Evolutionary conservation across 2,888 invertebrate genomes (phyloP).

Genomic region (Pheosia gnoma): DNA sequence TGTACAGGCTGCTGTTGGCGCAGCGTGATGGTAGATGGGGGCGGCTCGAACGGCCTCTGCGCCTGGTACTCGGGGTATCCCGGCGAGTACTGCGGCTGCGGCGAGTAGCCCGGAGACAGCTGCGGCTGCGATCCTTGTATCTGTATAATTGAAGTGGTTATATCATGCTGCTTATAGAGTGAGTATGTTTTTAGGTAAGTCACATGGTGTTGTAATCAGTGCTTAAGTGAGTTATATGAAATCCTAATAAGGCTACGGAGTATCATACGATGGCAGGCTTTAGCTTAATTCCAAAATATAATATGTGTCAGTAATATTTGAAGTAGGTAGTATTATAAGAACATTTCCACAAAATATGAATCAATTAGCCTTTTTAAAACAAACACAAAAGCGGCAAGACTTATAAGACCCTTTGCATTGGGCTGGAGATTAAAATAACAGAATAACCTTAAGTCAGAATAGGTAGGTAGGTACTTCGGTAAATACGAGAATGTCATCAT

Average conservation of each 20-base stretch:
- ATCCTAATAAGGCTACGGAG: conserved; percentile 11
- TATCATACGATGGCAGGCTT: conserved; percentile 14
- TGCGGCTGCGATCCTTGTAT: conserved; percentile 51
- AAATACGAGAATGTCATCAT: neutral
- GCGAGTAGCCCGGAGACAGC: conserved; percentile 54
- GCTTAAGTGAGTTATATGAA: conserved; percentile 23
- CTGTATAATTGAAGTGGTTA: conserved; percentile 30
- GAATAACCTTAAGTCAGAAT: neutral
- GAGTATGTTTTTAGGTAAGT: neutral
- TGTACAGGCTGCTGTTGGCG: conserved; percentile 89
- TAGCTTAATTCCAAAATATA: neutral
- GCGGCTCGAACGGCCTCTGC: conserved; percentile 83
- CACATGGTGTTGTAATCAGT: conserved; percentile 13
- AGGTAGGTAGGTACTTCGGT: neutral
- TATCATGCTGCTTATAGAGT: neutral
- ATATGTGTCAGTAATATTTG: too few relatives aligned
- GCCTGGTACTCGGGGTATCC: conserved; percentile 82
- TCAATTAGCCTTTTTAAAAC: too few relatives aligned
- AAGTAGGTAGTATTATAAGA: too few relatives aligned
- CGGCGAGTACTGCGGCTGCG: conserved; percentile 53
- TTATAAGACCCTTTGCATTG: too few relatives aligned
- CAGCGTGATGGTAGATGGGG: conserved; percentile 88
- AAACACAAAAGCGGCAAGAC: too few relatives aligned
- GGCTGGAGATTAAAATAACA: neutral
- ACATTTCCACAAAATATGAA: too few relatives aligned